Percentiles rank a stretch among this genome's conserved stretches.
These are phyloP conservation scores for Hypomesus transpacificus DNA, from an alignment of 2,113 vertebrate species.

Conservation along the genomic window DNA sequence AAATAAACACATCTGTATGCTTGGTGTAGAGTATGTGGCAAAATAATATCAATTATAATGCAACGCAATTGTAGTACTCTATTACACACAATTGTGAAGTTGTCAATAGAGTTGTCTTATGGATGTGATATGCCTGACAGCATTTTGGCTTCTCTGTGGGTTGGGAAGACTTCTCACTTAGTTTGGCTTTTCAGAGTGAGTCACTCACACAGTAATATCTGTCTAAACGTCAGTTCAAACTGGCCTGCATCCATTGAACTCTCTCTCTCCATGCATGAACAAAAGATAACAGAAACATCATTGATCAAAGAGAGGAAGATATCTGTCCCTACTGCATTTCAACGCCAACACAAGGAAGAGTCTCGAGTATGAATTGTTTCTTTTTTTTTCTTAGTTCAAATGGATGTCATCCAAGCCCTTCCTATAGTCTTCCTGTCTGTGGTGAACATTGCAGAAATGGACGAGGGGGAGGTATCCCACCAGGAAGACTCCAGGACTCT, in stretches of 20 bases:
- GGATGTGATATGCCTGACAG: neutral
- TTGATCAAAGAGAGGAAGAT: conserved; percentile 45
- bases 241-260: conserved; percentile 2
- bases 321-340: conserved; percentile 29
- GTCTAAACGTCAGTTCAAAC: conserved; percentile 39
- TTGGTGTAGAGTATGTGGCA: neutral
- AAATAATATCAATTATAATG: too few species aligned
- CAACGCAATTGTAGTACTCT: too few species aligned
- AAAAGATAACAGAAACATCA: conserved; percentile 14
- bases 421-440: conserved; percentile 16
- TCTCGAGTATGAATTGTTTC: conserved; percentile 6
- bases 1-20: neutral
- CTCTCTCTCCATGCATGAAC: conserved; percentile 1
- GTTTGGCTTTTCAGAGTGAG: conserved; percentile 25
- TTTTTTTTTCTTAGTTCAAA: conserved; percentile 34
- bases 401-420: conserved; percentile 18
- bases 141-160: neutral
- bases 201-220: conserved; percentile 25
- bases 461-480: conserved; percentile 31
- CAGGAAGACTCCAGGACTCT: conserved; percentile 11
- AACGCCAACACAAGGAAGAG: conserved; percentile 10
- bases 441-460: conserved; percentile 23
- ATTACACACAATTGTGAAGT: neutral
- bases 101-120: neutral
- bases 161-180: neutral